Evolutionary conservation across 2,888 invertebrate genomes (phyloP).

Genomic region (Candidula unifasciata): DNA sequence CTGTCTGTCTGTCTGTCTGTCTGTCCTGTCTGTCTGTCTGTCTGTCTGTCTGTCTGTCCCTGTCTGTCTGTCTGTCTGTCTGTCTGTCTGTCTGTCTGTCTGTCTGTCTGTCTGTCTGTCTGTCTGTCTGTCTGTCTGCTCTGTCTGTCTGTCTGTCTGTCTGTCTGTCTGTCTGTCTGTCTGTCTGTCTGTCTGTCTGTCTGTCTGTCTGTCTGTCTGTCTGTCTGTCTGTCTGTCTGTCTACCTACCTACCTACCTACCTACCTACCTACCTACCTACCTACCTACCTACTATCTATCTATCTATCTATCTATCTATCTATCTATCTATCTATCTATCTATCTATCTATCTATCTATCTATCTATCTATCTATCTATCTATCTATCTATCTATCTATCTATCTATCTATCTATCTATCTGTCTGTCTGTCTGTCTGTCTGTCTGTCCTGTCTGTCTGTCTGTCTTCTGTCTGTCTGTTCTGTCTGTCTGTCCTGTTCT

Average conservation of each 20-base stretch:
- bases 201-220: constrained; percentile 15
- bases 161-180: constrained; percentile 5
- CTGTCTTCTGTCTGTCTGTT: constrained; percentile 3
- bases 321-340: background rate
- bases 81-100: background rate
- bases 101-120: background rate
- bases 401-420: constrained; percentile 1
- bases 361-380: constrained; percentile 21
- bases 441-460: constrained; percentile 3
- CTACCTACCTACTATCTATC: too few species aligned
- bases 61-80: too few species aligned
- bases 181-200: constrained; percentile 15
- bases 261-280: constrained; percentile 15
- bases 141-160: too few species aligned
- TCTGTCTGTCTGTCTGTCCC: too few species aligned
- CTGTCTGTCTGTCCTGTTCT: background rate
- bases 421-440: constrained; percentile 6
- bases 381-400: constrained; percentile 13
- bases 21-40: too few species aligned
- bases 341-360: constrained; percentile 16
- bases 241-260: constrained; percentile 15
- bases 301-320: constrained; percentile 10
- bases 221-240: too few species aligned
- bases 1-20: constrained; percentile 15
- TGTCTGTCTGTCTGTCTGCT: too few species aligned